phyloP scores from a whole-genome alignment of 2,113 vertebrate genomes.

The Chionomys nivalis region DNA sequence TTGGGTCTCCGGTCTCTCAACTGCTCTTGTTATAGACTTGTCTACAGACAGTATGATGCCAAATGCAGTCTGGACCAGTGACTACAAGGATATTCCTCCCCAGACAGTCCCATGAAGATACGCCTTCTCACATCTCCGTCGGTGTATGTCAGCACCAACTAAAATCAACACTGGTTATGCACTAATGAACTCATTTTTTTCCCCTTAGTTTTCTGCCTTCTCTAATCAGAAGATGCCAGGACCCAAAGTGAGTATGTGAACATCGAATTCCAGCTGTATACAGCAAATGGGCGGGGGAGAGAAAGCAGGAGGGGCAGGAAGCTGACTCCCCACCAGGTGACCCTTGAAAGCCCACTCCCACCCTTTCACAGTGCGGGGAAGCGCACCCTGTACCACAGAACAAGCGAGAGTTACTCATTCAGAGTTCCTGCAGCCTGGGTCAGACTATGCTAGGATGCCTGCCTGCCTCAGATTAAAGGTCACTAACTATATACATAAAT shows the following conservation, averaged over 20 bases:
- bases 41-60: slow-evolving; percentile 16
- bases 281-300: not conserved
- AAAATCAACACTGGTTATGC: slow-evolving; percentile 60
- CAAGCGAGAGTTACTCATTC: slow-evolving; percentile 24
- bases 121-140: not conserved
- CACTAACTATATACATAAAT: slow-evolving; percentile 51
- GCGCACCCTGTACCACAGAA: not conserved
- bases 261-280: slow-evolving; percentile 42
- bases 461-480: slow-evolving; percentile 65
- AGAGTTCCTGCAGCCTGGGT: slow-evolving; percentile 40
- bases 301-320: not conserved
- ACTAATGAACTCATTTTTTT: slow-evolving; percentile 33
- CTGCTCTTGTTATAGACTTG: slow-evolving; percentile 32
- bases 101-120: slow-evolving; percentile 62
- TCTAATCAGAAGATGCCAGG: slow-evolving; percentile 64
- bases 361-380: not conserved
- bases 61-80: slow-evolving; percentile 19
- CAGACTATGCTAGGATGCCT: not conserved
- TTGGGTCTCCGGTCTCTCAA: slow-evolving; percentile 54
- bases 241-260: slow-evolving; percentile 67
- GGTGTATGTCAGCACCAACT: slow-evolving; percentile 47
- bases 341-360: not conserved
- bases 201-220: slow-evolving; percentile 68
- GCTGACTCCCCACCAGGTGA: not conserved
- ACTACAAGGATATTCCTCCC: slow-evolving; percentile 29